Base-by-base conservation (phyloP, 2,113 vertebrate genomes). In the Dasyornis broadbenti region DNA sequence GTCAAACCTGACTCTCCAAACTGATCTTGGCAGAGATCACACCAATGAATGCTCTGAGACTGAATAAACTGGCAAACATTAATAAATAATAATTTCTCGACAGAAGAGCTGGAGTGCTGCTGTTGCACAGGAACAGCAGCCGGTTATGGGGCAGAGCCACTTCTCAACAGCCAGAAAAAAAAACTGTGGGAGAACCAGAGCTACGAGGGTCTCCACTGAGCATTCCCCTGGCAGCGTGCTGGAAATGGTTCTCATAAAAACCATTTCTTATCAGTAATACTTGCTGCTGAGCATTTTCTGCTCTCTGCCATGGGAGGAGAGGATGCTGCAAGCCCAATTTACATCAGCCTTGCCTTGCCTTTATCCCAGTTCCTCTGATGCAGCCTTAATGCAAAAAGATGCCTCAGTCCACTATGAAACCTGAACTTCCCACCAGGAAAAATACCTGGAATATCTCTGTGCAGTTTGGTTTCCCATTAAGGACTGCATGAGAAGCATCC, bases 191-290 rank as follows among this genome's bases (percentile, higher is more conserved):
- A 45, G 31, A 35, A 5, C 10, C 52, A 22, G 10, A 83, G 59
- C 64, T 11, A 0, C 2, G 22, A 11, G 50, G 37, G 11, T 4
- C 5, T 60, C 11, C 60, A 1, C 28, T 18, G 30, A 24, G 81
- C 52, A 9, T n/a, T 7, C 23, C 19, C 23, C 69, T 1, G 4
- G 8, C 77, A 69, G 54, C 0, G 0, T 10, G 30, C 42, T 72
- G 27, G 23, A 66, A 71, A 70, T 9, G 14, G 3, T 3, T 68
- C 76, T 35, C 7, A 0, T 16, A 31, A 50, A 49, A 35, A n/a
- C 16, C 12, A 30, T 40, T 15, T 7, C 2, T 60, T 59, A 28
- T 22, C 37, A 52, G 20, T 14, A 30, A 10, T 1, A 14, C 6
- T 6, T 4, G 5, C 2, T 53, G 42, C 42, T 42, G 35, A 80